Conservation (phyloP, 1,140 invertebrate species). For the Babylonia areolata region DNA sequence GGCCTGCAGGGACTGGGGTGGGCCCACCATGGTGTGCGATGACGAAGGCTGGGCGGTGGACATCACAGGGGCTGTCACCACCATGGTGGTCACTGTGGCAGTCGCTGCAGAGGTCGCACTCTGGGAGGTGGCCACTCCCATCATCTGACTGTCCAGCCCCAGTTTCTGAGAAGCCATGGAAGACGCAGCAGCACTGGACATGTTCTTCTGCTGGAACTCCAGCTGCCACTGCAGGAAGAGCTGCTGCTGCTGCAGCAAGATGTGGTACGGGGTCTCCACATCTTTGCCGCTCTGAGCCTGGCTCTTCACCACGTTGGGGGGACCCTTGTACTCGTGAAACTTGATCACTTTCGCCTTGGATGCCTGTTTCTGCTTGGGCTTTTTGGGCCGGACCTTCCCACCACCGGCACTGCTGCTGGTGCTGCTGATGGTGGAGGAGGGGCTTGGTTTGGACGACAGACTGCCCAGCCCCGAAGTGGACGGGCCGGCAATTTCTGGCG, state of each 20-base stretch:
- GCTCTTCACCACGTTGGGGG: conserved; percentile 90
- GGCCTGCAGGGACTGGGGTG: background rate
- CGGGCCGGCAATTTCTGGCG: background rate
- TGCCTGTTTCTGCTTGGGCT: conserved; percentile 88
- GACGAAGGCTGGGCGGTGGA: conserved; percentile 27
- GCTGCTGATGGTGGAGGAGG: conserved; percentile 2
- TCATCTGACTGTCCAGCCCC: conserved; percentile 21
- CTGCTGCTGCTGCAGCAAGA: conserved; percentile 95
- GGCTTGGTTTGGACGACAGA: background rate
- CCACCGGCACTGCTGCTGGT: conserved; percentile 47
- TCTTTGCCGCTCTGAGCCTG: conserved; percentile 40
- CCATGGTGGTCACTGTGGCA: conserved; percentile 32
- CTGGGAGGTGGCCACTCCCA: background rate
- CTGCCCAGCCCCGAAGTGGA: background rate
- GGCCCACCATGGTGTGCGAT: background rate
- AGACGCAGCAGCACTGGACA: conserved; percentile 38
- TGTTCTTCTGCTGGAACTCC: conserved; percentile 84
- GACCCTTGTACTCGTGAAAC: conserved; percentile 99
- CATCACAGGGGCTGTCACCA: conserved; percentile 34
- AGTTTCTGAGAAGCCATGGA: conserved; percentile 32
- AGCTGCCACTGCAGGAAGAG: conserved; percentile 92
- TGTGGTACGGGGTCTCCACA: conserved; percentile 90
- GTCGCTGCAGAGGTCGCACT: conserved; percentile 9
- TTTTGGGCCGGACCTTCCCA: conserved; percentile 81
- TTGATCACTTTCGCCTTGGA: conserved; percentile 91